Conservation (phyloP, 2,888 invertebrate species). For the Aethes cnicana region DNA sequence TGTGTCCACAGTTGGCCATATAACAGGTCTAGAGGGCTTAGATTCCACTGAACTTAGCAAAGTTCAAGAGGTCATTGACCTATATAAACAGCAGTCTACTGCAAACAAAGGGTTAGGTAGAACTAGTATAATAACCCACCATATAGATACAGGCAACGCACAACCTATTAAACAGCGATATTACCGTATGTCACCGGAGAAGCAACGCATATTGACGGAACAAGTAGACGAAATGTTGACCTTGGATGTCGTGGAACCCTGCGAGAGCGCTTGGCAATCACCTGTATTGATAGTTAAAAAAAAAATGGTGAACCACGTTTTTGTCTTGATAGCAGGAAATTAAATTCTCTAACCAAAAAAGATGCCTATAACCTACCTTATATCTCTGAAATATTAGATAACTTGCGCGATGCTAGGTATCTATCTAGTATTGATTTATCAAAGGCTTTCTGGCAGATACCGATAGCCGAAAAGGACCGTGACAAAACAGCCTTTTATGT, state of each 20-base stretch:
- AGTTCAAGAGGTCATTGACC: conserved; percentile 7
- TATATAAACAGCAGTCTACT: conserved; percentile 21
- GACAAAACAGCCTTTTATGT: conserved; percentile 2
- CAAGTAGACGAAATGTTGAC: conserved; percentile 26
- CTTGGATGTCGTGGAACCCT: conserved; percentile 30
- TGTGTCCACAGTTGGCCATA: no score
- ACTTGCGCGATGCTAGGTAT: conserved; percentile 33
- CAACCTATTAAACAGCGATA: conserved; percentile 24
- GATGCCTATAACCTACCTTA: conserved; percentile 35
- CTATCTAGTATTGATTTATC: conserved; percentile 35
- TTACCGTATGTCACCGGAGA: conserved; percentile 33
- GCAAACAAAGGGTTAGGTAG: conserved; percentile 20
- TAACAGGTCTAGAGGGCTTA: no score
- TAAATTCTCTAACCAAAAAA: conserved; percentile 29
- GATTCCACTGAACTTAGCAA: no score
- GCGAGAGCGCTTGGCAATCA: conserved; percentile 32
- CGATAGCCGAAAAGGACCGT: neutral
- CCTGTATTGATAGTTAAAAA: conserved; percentile 30
- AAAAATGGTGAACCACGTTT: conserved; percentile 34
- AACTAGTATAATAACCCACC: conserved; percentile 13
- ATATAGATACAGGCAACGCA: conserved; percentile 29
- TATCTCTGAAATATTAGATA: conserved; percentile 34
- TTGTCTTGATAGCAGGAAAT: conserved; percentile 37
- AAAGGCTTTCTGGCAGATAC: conserved; percentile 21
- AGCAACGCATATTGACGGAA: conserved; percentile 26